Percentiles rank a stretch among this genome's conserved stretches.
Conservation (phyloP, 1,140 invertebrate species). For the Drosophila ananassae region DNA sequence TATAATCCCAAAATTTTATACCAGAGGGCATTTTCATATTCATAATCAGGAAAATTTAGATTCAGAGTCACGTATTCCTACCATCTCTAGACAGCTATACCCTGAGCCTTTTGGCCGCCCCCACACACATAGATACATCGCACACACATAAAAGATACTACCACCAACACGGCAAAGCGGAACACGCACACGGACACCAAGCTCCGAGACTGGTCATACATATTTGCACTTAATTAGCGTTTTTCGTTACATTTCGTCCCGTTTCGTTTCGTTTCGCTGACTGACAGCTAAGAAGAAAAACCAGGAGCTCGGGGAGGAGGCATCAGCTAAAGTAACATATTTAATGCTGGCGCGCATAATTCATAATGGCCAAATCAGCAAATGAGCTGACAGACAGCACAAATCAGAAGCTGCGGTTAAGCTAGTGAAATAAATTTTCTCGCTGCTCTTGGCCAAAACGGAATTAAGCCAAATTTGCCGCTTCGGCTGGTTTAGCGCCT, state of each 20-base stretch:
- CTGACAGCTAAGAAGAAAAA: conserved; percentile 29
- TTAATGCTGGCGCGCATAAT: conserved; percentile 74
- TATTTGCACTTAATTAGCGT: conserved; percentile 81
- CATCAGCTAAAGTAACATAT: conserved; percentile 45
- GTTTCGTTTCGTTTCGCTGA: conserved; percentile 41
- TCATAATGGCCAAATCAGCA: conserved; percentile 62
- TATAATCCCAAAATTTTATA: not conserved
- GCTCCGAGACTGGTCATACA: conserved; percentile 57
- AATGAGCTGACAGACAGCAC: conserved; percentile 60
- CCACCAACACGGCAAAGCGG: conserved; percentile 22
- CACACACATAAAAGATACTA: conserved; percentile 7
- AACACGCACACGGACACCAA: conserved; percentile 45
- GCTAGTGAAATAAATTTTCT: conserved; percentile 60
- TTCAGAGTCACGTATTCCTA: conserved; percentile 20
- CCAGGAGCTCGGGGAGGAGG: conserved; percentile 15
- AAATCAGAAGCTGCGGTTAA: conserved; percentile 39
- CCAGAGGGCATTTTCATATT: conserved; percentile 1
- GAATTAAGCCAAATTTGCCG: conserved; percentile 80
- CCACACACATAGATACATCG: conserved; percentile 45
- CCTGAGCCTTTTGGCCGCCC: conserved; percentile 36
- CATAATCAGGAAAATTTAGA: conserved; percentile 20
- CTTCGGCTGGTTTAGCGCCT: conserved; percentile 59
- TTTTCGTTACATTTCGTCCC: conserved; percentile 46
- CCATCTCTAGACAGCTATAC: conserved; percentile 54
- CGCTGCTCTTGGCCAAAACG: conserved; percentile 33